phyloP scores from a whole-genome alignment of 2,888 invertebrate species.

The Dioctria linearis region DNA sequence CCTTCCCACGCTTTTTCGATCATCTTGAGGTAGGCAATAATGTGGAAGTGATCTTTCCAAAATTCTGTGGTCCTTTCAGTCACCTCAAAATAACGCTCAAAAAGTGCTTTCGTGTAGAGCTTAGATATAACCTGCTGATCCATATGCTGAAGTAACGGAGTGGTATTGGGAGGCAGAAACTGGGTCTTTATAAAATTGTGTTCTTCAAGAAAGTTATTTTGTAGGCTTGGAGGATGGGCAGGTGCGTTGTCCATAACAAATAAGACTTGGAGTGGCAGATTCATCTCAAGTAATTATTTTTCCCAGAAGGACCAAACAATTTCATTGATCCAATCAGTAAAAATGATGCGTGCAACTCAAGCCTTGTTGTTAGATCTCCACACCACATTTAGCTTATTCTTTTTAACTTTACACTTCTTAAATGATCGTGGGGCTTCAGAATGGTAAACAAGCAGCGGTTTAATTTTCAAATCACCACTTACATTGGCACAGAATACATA shows the following conservation, averaged over 20 bases:
- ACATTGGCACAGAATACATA: too few relatives aligned
- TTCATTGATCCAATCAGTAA: constrained; percentile 16
- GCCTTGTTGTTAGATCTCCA: too few relatives aligned
- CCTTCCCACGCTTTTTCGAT: too few relatives aligned
- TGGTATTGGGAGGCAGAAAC: constrained; percentile 61
- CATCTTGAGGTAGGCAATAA: too few relatives aligned
- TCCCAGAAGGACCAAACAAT: constrained; percentile 58
- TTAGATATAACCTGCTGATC: constrained; percentile 61
- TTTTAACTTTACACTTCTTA: neutral
- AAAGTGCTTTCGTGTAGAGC: too few relatives aligned
- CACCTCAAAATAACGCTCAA: constrained; percentile 17
- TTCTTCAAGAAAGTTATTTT: constrained; percentile 59
- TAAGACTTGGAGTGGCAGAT: constrained; percentile 62
- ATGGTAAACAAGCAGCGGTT: too few relatives aligned
- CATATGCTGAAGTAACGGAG: constrained; percentile 63
- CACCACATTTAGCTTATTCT: constrained; percentile 58
- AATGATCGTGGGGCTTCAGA: constrained; percentile 34
- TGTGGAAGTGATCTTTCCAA: too few relatives aligned
- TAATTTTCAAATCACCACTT: too few relatives aligned
- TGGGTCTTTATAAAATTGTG: constrained; percentile 34
- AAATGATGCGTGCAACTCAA: constrained; percentile 56
- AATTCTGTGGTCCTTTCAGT: too few relatives aligned
- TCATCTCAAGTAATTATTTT: constrained; percentile 62
- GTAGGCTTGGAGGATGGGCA: constrained; percentile 49
- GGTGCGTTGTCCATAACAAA: constrained; percentile 63